phyloP scores from a whole-genome alignment of 2,113 vertebrate genomes.

The Muntiacus muntjak region DNA sequence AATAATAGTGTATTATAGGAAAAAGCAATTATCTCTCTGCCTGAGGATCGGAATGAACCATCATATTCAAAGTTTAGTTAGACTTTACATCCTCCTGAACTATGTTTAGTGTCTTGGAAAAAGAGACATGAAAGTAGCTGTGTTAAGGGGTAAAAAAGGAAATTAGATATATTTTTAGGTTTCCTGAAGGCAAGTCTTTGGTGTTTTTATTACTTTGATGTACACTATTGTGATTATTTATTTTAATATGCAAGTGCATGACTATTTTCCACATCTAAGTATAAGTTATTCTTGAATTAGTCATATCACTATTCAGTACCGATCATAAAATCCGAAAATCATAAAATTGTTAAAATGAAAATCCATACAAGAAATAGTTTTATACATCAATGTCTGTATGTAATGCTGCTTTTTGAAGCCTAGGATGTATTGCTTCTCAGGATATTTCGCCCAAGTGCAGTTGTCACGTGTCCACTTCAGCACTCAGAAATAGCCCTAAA shows the following conservation, averaged over 20 bases:
- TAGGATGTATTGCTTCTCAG: not conserved
- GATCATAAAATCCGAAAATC: not conserved
- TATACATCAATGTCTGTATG: not conserved
- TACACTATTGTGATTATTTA: not conserved
- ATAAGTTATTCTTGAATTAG: constrained; percentile 21
- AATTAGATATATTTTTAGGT: not conserved
- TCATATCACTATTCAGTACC: not conserved
- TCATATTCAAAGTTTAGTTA: not conserved
- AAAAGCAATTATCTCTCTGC: not conserved
- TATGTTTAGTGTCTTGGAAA: not conserved
- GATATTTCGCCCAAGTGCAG: not conserved
- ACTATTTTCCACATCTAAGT: not conserved
- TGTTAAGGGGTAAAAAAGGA: not conserved
- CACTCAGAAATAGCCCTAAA: not conserved
- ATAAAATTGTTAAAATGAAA: not conserved
- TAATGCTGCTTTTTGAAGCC: not conserved
- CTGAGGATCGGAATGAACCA: not conserved
- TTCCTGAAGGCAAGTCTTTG: not conserved
- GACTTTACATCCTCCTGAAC: not conserved
- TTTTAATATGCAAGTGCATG: not conserved
- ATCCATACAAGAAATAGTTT: not conserved
- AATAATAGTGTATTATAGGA: not conserved
- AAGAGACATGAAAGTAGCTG: not conserved
- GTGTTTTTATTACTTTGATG: not conserved
- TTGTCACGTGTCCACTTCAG: not conserved